Percentiles rank a stretch among this genome's conserved stretches.
These are phyloP conservation scores for Acanthis flammea DNA, from an alignment of 2,797 vertebrate species.

Conservation along the genomic window DNA sequence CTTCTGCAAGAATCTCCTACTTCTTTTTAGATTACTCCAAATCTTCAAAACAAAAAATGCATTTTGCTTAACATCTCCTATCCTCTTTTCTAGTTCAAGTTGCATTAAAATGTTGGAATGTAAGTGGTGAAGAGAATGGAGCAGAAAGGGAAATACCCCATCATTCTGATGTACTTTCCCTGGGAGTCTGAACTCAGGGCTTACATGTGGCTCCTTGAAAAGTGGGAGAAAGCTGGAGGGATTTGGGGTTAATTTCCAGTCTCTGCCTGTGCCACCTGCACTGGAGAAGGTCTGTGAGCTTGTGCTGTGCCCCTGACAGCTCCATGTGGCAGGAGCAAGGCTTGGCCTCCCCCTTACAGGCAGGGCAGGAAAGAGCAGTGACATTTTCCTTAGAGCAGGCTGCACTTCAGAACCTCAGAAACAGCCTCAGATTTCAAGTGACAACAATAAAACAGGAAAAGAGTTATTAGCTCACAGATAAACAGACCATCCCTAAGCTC, in stretches of 20 bases:
- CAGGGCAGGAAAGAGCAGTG: neutral
- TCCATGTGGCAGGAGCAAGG: neutral
- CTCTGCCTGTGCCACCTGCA: neutral
- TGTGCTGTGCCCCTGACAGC: neutral
- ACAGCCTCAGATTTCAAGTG: neutral
- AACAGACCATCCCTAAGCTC: neutral
- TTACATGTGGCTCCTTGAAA: neutral
- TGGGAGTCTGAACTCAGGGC: neutral
- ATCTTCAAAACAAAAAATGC: neutral
- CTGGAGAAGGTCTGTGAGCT: neutral
- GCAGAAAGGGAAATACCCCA: neutral
- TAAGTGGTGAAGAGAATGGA: neutral
- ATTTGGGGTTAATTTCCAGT: neutral
- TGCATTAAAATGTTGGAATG: neutral
- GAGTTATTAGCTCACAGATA: neutral
- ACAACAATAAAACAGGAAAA: slow-evolving; percentile 7
- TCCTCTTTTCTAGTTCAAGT: neutral
- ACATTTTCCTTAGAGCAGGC: neutral
- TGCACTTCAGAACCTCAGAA: neutral
- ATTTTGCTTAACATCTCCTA: neutral
- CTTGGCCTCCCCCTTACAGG: neutral
- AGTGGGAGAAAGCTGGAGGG: neutral
- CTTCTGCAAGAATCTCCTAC: neutral
- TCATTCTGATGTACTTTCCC: neutral
- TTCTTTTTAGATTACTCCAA: neutral